Percentiles rank a stretch among this genome's conserved stretches.
Conservation (phyloP, 2,888 invertebrate genomes). For the Hyles lineata region DNA sequence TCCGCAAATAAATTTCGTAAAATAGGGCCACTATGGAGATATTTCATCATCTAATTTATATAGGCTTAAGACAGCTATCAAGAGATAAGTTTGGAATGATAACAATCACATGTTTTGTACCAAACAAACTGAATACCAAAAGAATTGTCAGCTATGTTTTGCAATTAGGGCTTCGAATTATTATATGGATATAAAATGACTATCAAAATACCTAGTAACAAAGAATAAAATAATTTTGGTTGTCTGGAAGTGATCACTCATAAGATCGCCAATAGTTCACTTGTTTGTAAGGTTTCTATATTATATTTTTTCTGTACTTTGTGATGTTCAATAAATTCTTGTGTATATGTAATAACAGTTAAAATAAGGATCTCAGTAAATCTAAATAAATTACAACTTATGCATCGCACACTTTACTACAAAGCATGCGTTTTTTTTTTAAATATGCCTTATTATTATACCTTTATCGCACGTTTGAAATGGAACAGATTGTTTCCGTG, state of each 20-base stretch:
- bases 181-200: too few species aligned
- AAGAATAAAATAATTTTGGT: too few species aligned
- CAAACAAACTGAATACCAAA: too few species aligned
- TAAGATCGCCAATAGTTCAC: too few species aligned
- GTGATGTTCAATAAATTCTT: too few species aligned
- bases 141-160: too few species aligned
- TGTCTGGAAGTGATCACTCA: too few species aligned
- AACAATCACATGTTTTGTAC: not conserved
- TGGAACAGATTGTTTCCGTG: not conserved
- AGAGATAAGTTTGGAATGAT: not conserved
- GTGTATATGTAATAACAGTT: too few species aligned
- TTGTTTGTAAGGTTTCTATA: too few species aligned
- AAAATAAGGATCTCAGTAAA: not conserved
- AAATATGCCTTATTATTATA: not conserved
- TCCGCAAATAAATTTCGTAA: constrained; percentile 29
- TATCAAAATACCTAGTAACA: too few species aligned
- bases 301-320: too few species aligned
- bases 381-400: not conserved
- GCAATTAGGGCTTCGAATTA: too few species aligned
- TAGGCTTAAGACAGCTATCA: not conserved
- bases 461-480: not conserved
- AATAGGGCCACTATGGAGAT: constrained; percentile 13
- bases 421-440: not conserved
- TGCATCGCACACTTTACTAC: not conserved
- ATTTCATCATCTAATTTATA: constrained; percentile 22